Conservation (phyloP, 2,888 invertebrate species). For the Cantharis rufa region DNA sequence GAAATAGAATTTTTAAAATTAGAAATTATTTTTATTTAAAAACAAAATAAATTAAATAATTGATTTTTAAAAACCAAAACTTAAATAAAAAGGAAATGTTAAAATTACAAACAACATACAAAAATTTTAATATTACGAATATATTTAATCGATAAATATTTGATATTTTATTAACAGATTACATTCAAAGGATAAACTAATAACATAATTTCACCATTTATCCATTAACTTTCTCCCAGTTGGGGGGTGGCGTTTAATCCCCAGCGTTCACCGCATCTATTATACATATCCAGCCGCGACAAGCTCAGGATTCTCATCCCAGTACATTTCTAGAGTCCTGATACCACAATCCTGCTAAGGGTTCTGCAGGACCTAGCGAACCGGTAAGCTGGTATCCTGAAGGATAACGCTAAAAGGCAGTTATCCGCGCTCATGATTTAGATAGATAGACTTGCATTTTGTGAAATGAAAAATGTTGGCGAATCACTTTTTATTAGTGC, state of each 20-base stretch:
- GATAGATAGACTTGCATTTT: constrained; percentile 24
- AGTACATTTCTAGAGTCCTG: constrained; percentile 41
- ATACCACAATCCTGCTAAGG: constrained; percentile 41
- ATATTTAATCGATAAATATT: constrained; percentile 29
- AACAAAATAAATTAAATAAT: not conserved
- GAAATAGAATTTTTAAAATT: not conserved
- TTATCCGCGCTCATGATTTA: constrained; percentile 29
- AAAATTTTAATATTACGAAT: constrained; percentile 1
- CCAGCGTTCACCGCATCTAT: constrained; percentile 42
- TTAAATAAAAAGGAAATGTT: not conserved
- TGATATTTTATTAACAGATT: constrained; percentile 31
- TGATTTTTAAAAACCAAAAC: no score
- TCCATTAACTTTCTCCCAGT: constrained; percentile 36
- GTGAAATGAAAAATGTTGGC: constrained; percentile 22
- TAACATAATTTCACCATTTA: constrained; percentile 48
- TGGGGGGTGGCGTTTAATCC: constrained; percentile 34
- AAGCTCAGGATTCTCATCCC: constrained; percentile 38
- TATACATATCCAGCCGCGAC: constrained; percentile 43
- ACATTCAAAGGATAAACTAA: constrained; percentile 41
- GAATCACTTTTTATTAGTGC: constrained; percentile 21
- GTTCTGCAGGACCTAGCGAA: constrained; percentile 43
- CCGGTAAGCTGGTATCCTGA: constrained; percentile 31
- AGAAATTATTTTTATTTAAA: no score
- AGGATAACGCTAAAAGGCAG: constrained; percentile 24
- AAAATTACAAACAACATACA: not conserved